phyloP scores from a whole-genome alignment of 2,113 vertebrate species.

The Sphyrna mokarran region DNA sequence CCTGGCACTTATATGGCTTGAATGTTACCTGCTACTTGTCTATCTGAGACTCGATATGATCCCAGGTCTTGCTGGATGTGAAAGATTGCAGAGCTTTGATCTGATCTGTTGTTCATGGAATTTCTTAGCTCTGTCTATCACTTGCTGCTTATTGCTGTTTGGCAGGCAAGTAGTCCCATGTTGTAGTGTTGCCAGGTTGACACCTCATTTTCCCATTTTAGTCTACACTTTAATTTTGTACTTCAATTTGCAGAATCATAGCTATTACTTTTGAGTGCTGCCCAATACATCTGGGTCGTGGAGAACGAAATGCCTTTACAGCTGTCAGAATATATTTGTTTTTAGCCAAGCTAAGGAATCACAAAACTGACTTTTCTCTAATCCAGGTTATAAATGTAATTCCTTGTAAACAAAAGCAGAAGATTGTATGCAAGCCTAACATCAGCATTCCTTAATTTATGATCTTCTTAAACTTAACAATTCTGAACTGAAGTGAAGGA shows the following conservation, averaged over 20 bases:
- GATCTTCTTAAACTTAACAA: background rate
- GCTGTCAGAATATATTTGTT: background rate
- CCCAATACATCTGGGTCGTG: background rate
- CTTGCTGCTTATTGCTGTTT: too few species aligned
- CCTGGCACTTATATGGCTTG: too few species aligned
- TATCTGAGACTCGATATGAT: too few species aligned
- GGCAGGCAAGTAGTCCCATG: too few species aligned
- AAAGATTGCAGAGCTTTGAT: too few species aligned
- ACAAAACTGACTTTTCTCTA: background rate
- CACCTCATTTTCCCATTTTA: background rate
- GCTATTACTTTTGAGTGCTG: background rate
- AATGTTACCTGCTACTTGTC: too few species aligned
- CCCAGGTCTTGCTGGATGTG: too few species aligned
- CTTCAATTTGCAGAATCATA: background rate
- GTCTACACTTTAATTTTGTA: background rate
- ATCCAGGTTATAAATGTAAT: background rate
- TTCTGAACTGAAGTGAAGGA: too few species aligned
- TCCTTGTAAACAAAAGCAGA: background rate
- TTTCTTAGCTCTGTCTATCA: too few species aligned
- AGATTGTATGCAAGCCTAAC: background rate
- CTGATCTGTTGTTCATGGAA: too few species aligned
- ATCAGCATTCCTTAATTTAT: background rate
- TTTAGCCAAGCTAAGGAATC: background rate
- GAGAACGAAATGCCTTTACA: background rate
- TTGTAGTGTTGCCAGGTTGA: too few species aligned